A percentile compares a stretch with the other conserved stretches of the same genome.
Conservation (phyloP, 2,113 vertebrate species). For the Microcebus lehilahytsara region DNA sequence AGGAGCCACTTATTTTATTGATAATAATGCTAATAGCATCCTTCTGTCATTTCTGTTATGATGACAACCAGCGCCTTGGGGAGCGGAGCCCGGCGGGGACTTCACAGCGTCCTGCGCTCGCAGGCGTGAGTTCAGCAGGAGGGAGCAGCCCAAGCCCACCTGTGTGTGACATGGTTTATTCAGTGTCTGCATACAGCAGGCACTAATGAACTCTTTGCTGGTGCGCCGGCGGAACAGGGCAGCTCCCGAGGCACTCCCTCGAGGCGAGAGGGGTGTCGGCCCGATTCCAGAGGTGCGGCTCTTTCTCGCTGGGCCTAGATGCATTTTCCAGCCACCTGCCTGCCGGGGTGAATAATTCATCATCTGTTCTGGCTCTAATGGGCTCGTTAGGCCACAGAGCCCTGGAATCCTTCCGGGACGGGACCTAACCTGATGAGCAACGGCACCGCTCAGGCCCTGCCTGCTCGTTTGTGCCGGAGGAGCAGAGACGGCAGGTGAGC, state of each 20-base stretch:
- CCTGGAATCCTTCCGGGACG: not conserved
- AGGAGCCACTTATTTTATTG: no score
- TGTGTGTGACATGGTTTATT: fast-evolving
- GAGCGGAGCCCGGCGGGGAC: not conserved
- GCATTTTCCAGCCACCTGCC: not conserved
- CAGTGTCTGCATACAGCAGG: not conserved
- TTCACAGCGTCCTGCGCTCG: not conserved
- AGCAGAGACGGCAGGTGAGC: not conserved
- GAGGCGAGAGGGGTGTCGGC: not conserved
- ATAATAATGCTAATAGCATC: fast-evolving
- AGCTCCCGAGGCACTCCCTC: fast-evolving
- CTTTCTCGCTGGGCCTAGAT: not conserved
- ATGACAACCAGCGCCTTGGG: not conserved
- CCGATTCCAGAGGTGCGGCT: not conserved
- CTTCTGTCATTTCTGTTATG: not conserved
- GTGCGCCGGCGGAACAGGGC: no score
- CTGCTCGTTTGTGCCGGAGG: fast-evolving
- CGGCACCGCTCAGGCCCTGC: fast-evolving
- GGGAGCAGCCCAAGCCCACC: not conserved
- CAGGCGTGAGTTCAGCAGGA: not conserved
- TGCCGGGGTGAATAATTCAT: not conserved
- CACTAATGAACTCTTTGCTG: not conserved
- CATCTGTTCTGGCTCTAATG: not conserved
- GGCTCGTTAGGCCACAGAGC: not conserved
- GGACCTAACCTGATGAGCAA: fast-evolving